Base-by-base conservation (phyloP, 2,113 vertebrate species). In the Ramphastos sulfuratus region DNA sequence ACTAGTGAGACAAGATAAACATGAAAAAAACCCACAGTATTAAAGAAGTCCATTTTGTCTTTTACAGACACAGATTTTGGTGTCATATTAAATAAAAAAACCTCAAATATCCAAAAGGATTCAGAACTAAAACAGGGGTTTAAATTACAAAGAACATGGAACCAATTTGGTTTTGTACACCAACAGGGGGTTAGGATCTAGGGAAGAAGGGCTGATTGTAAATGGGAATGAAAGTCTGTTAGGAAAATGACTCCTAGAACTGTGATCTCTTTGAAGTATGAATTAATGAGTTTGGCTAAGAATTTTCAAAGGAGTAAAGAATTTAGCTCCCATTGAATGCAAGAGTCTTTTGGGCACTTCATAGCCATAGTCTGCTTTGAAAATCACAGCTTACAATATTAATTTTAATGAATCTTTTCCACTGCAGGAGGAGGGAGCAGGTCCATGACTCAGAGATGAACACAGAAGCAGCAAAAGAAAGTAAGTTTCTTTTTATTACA, bases 221-320 rank as follows among this genome's bases (percentile, higher is more conserved):
- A 93, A 92, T 50, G 28, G 81, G 19, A 86, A 87, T 74, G 52
- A 92, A 91, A 82, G 42, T 21, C 52, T 82, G 21, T 50, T 89
- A 92, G 39, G 71, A 92, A 94, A 96, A 94, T 94, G 24, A 80
- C 55, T 93, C 52, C 67, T 87, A 71, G 86, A 84, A 85, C 58
- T 87, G 67, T 92, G 92, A 37, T 86, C 42, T 78, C 83, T 96
- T 92, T 96, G 93, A 95, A 88, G 83, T 72, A 61, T 24, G 20
- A 31, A 25, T 58, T 95, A 95, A 95, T 86, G 63, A 66, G 50
- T 39, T 95, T 65, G 70, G 30, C 69, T 92, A 72, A 94, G 86
- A 94, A 87, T 92, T 93, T 94, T 93, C 85, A 82, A 90, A 95
- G 80, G 39, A 39, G 61, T 81, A 86, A 92, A 92, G 73, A 78